phyloP scores from a whole-genome alignment of 30 jellyfish, hydroid and myxozoan species.

The Turritopsis dohrnii region DNA sequence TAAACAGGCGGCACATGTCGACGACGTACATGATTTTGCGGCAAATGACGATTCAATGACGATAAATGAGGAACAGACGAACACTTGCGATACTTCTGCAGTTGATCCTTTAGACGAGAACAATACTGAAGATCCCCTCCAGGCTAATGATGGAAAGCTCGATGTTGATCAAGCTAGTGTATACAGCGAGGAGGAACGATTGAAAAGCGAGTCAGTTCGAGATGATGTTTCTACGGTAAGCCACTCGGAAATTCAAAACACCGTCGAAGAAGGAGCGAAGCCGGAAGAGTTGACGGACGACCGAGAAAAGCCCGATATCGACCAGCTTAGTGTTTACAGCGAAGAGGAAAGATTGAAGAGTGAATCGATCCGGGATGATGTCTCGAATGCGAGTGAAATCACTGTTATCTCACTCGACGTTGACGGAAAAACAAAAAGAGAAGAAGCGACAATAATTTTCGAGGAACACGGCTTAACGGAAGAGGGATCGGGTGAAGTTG shows the following conservation, averaged over 20 bases:
- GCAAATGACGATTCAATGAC: neutral
- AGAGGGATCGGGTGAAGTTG: neutral
- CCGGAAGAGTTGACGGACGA: neutral
- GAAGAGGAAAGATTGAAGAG: conserved; percentile 10
- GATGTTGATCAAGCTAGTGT: neutral
- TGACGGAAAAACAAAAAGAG: neutral
- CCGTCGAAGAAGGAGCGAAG: neutral
- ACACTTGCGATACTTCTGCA: neutral
- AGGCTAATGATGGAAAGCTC: neutral
- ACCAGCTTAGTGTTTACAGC: neutral
- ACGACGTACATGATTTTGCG: neutral
- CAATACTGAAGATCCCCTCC: neutral
- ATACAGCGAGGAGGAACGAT: neutral
- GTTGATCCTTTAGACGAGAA: neutral
- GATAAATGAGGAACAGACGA: neutral
- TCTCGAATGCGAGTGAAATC: neutral
- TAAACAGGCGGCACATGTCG: neutral
- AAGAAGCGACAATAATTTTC: neutral
- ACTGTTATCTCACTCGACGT: neutral
- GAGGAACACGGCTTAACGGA: neutral
- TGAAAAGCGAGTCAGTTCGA: neutral
- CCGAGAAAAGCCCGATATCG: neutral
- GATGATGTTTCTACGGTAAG: conserved; percentile 2
- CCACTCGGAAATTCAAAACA: neutral
- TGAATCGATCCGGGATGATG: conserved; percentile 14